Conservation (phyloP, 37 sponge, comb jelly and placozoan species). For the Axinella damicornis region DNA sequence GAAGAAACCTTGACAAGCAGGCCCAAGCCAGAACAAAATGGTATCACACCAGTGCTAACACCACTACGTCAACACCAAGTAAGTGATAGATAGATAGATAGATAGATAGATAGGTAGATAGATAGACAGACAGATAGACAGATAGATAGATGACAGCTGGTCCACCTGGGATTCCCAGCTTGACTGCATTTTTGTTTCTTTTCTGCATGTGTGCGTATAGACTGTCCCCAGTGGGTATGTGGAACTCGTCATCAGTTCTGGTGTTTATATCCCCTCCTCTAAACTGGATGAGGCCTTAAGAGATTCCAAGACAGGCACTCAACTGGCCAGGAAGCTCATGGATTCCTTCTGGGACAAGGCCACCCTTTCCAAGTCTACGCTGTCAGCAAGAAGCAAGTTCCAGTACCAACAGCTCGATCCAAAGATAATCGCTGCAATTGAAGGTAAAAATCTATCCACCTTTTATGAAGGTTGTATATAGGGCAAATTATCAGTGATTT, state of each 20-base stretch:
- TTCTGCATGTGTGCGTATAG: not conserved
- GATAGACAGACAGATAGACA: too few relatives aligned
- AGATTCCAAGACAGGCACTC: slow-evolving; percentile 56
- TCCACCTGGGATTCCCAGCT: too few relatives aligned
- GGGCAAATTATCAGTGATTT: not conserved
- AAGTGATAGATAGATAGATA: too few relatives aligned
- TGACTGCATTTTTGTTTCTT: too few relatives aligned
- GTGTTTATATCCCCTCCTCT: slow-evolving; percentile 27
- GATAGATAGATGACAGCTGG: too few relatives aligned
- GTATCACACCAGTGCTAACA: too few relatives aligned
- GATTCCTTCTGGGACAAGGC: slow-evolving; percentile 62
- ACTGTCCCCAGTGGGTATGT: not conserved
- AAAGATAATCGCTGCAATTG: slow-evolving; percentile 53
- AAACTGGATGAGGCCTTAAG: slow-evolving; percentile 39
- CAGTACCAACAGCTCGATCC: slow-evolving; percentile 69
- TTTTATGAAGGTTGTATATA: too few relatives aligned
- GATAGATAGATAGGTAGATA: too few relatives aligned
- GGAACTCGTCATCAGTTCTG: slow-evolving; percentile 55
- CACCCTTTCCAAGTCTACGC: slow-evolving; percentile 55
- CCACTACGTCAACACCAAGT: too few relatives aligned
- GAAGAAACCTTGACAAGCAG: too few relatives aligned
- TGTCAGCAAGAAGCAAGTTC: slow-evolving; percentile 54
- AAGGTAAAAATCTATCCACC: slow-evolving; percentile 25
- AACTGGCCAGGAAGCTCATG: slow-evolving; percentile 67
- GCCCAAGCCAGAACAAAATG: too few relatives aligned